Conservation (phyloP, 2,797 vertebrate genomes). For the Crocidura indochinensis region DNA sequence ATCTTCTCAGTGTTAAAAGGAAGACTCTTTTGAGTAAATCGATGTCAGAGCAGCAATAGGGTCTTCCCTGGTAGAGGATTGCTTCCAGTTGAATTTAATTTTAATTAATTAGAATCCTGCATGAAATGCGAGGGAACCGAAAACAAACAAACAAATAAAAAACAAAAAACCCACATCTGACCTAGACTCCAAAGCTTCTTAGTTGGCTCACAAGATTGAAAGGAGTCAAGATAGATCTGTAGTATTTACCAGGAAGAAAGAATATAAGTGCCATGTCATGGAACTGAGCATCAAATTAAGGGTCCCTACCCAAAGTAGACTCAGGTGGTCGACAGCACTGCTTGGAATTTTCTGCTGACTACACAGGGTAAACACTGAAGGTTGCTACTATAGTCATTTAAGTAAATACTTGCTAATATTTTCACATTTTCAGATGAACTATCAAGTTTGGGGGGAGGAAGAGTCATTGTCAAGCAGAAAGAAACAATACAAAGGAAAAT, state of each 20-base stretch:
- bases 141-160: too few relatives aligned
- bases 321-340: background rate
- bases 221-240: conserved; percentile 5
- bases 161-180: too few relatives aligned
- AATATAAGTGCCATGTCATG: background rate
- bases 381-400: background rate
- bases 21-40: too few relatives aligned
- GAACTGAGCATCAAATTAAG: background rate
- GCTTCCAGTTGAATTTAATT: background rate
- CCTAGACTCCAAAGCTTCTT: conserved; percentile 15
- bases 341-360: conserved; percentile 35
- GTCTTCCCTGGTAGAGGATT: too few relatives aligned
- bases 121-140: conserved; percentile 11
- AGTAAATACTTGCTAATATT: background rate
- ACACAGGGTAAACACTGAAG: background rate
- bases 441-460: too few relatives aligned
- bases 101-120: conserved; percentile 42
- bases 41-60: too few relatives aligned
- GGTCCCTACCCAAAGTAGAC: background rate
- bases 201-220: background rate
- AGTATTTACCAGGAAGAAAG: background rate
- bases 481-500: background rate
- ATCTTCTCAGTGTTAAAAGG: too few relatives aligned
- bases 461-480: background rate
- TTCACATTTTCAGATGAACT: background rate